phyloP scores from a whole-genome alignment of 2,888 invertebrate species.

The Drosophila tanythrix region DNA sequence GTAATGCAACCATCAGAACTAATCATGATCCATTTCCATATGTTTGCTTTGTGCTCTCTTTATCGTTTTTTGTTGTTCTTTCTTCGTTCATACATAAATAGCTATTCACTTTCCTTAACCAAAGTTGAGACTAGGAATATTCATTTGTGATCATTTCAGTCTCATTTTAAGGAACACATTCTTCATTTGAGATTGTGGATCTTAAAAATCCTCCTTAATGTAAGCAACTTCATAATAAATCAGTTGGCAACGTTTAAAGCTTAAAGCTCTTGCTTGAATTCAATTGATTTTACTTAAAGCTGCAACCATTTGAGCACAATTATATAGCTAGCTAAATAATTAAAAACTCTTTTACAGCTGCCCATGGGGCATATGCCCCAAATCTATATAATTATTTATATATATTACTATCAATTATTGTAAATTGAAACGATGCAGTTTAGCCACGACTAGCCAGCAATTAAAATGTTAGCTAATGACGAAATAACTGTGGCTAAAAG shows the following conservation, averaged over 20 bases:
- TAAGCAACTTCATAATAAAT: neutral
- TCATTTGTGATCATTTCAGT: neutral
- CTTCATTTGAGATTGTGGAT: neutral
- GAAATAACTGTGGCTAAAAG: slow-evolving; percentile 15
- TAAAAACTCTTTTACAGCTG: neutral
- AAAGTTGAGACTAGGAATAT: neutral
- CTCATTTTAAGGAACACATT: neutral
- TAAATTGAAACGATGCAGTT: slow-evolving; percentile 5
- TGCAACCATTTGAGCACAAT: neutral
- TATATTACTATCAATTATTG: neutral
- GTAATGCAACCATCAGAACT: neutral
- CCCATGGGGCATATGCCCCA: neutral
- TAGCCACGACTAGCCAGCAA: neutral
- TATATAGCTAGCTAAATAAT: no score
- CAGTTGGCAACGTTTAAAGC: neutral
- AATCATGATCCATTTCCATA: neutral
- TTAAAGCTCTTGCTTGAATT: neutral
- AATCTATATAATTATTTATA: neutral
- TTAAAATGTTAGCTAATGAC: slow-evolving; percentile 25
- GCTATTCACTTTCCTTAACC: neutral
- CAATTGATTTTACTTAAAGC: neutral
- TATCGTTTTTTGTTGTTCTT: neutral
- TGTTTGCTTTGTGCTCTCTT: neutral
- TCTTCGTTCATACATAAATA: neutral
- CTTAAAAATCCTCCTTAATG: neutral